Evolutionary conservation across 37 sponge, comb jelly and placozoan genomes (phyloP).

Genomic region (Beroe ovata): DNA sequence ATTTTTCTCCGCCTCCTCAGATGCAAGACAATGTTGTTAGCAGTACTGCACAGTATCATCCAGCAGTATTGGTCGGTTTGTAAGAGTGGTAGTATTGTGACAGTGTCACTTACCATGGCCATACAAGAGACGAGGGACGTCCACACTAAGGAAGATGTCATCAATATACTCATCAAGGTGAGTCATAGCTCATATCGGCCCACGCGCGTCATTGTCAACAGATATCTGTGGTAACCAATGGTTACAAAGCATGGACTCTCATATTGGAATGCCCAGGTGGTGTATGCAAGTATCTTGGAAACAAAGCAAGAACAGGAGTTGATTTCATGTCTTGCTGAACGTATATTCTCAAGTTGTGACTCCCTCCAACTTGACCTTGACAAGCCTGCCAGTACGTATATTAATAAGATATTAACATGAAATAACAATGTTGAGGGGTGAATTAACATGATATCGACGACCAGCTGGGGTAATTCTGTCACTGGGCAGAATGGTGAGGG

Average conservation of each 20-base stretch:
- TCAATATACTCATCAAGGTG: constrained; percentile 11
- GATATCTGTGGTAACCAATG: no score
- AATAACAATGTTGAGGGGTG: no score
- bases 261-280: no score
- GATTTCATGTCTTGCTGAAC: constrained; percentile 7
- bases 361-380: not conserved
- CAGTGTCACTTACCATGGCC: constrained; percentile 19
- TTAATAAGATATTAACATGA: no score
- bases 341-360: constrained; percentile 10
- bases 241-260: no score
- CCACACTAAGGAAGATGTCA: not conserved
- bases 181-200: no score
- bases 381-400: no score
- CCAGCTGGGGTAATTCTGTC: no score
- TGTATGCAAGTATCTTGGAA: constrained; percentile 24
- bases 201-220: no score
- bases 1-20: constrained; percentile 6
- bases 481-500: no score
- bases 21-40: constrained; percentile 35
- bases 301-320: constrained; percentile 5
- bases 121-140: constrained; percentile 8
- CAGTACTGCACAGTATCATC: constrained; percentile 43
- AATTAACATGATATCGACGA: no score
- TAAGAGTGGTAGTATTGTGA: not conserved
- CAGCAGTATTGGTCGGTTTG: constrained; percentile 49